Base-by-base conservation (phyloP, 2,888 invertebrate genomes). In the Campoletis raptor region DNA sequence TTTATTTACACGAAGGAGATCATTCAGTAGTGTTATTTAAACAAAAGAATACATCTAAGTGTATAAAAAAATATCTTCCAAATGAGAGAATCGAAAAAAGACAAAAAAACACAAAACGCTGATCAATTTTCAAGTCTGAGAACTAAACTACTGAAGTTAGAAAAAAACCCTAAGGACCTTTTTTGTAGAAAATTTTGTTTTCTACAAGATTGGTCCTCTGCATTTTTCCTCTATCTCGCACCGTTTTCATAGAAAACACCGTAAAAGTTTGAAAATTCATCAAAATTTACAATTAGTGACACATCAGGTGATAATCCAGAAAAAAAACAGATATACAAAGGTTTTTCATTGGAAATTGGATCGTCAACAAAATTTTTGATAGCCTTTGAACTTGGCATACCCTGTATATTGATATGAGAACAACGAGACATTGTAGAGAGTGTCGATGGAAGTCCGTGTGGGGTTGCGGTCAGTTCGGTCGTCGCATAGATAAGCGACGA, bases 401-500 rank as follows among this genome's bases (percentile, higher is more conserved):
- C 61, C 61, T 37, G 70, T 64, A 37, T n/a, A 72, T 64, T 21
- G 52, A 40, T 48, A 52, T 73, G 73, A 48, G 64, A 81, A n/a
- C 48, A 72, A 66, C 54, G 45, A 48, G 74, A n/a, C 66, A 42
- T 37, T 21, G 69, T 57, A 70, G 24, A 73, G 24, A 70, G 72
- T 66, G 78, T 69, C 64, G 85, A 83, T 79, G 78, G 72, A 74
- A 81, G 76, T 69, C 61, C 42, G 48, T 61, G 81, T 72, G 81
- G 87, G 85, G 74, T 83, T 89, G 88, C 83, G 86, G 86, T 88
- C 85, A 77, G 82, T 86, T 80, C 81, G 86, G 87, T 85, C 87
- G 84, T 84, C 84, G 88, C 84, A 81, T 85, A 88, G 92, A 91
- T 92, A 93, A 92, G 91, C 92, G 73, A 45, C 30, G 67, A 76